Evolutionary conservation across 2,888 invertebrate genomes (phyloP).

Genomic region (Hirudinaria manillensis): DNA sequence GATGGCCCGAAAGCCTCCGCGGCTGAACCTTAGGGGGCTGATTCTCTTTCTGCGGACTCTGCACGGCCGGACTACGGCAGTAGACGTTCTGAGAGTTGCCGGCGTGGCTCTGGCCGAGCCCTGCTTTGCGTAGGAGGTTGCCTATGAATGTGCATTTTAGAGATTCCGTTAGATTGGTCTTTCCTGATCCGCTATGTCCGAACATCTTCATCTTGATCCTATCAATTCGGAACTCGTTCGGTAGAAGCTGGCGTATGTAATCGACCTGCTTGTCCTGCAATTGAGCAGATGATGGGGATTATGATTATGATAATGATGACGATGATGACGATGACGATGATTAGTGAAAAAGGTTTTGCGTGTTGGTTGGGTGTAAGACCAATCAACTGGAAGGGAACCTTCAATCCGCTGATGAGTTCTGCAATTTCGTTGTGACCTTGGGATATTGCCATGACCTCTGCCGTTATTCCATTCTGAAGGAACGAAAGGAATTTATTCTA

Average conservation of each 20-base stretch:
- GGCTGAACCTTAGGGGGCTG: no score
- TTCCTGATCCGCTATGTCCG: slow-evolving; percentile 70
- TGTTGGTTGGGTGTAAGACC: background rate
- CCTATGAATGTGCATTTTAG: slow-evolving; percentile 66
- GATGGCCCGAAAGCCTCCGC: no score
- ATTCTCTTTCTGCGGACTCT: background rate
- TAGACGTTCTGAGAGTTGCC: background rate
- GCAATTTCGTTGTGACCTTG: slow-evolving; percentile 68
- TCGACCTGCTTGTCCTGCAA: slow-evolving; percentile 55
- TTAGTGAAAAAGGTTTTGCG: background rate
- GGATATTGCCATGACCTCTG: slow-evolving; percentile 72
- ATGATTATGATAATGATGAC: no score
- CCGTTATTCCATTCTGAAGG: slow-evolving; percentile 63
- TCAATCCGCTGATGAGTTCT: slow-evolving; percentile 57
- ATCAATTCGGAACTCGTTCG: slow-evolving; percentile 51
- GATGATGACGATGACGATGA: no score
- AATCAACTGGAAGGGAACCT: background rate
- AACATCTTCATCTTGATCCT: slow-evolving; percentile 67
- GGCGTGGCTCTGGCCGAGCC: slow-evolving; percentile 26
- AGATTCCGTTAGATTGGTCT: slow-evolving; percentile 65
- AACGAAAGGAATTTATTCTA: background rate
- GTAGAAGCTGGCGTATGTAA: slow-evolving; percentile 64
- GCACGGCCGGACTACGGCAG: background rate
- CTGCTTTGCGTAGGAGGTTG: slow-evolving; percentile 59
- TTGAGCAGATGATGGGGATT: background rate